These are phyloP conservation scores for Drymonia ruficornis DNA, from an alignment of 2,888 invertebrate species.

Conservation along the genomic window DNA sequence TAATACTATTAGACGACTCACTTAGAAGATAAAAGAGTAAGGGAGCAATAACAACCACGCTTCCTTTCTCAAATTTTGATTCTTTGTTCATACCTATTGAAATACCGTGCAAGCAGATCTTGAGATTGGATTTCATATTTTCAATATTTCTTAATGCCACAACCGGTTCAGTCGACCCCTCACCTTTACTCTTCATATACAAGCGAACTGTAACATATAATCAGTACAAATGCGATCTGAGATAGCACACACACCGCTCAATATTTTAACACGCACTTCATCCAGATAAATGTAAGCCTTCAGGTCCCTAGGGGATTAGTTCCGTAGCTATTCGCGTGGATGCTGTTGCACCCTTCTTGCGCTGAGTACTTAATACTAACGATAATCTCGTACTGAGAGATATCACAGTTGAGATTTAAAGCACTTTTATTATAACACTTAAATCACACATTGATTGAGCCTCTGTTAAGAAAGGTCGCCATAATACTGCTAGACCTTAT, in stretches of 20 bases:
- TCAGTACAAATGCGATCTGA: constrained; percentile 77
- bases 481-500: background rate
- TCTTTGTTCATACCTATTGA: too few species aligned
- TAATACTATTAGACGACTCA: too few species aligned
- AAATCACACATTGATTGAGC: background rate
- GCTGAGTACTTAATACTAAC: constrained; percentile 26
- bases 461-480: background rate
- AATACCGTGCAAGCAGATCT: too few species aligned
- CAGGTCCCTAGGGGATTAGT: constrained; percentile 56
- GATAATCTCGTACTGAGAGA: constrained; percentile 29
- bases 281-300: constrained; percentile 72
- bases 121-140: too few species aligned
- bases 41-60: too few species aligned
- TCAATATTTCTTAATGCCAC: too few species aligned
- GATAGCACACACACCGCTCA: constrained; percentile 66
- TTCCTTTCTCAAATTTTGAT: too few species aligned
- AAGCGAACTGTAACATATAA: constrained; percentile 52
- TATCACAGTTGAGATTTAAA: constrained; percentile 12
- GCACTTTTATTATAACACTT: background rate
- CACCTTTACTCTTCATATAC: constrained; percentile 47
- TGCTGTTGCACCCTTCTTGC: constrained; percentile 35
- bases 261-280: constrained; percentile 79
- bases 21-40: too few species aligned
- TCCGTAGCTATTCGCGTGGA: constrained; percentile 32
- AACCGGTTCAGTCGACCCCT: constrained; percentile 35